A percentile compares a stretch with the other conserved stretches of the same genome.
phyloP scores from a whole-genome alignment of 2,113 vertebrate genomes.

The Heterocephalus glaber region DNA sequence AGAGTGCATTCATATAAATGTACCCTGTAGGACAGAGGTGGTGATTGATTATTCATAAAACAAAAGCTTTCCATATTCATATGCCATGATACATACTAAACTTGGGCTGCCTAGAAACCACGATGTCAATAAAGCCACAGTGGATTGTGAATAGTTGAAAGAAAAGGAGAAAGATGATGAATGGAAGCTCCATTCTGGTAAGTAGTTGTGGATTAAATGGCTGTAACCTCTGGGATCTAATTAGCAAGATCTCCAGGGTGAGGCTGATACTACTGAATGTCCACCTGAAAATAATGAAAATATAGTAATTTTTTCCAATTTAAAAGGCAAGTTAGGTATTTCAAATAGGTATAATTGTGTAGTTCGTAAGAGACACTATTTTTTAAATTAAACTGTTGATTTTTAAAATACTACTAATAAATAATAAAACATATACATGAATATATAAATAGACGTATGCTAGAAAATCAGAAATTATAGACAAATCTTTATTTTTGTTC shows the following conservation, averaged over 20 bases:
- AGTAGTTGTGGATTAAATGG: constrained; percentile 20
- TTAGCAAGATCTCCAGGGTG: constrained; percentile 57
- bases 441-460: not conserved
- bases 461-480: constrained; percentile 4
- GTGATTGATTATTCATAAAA: not conserved
- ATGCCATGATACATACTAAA: not conserved
- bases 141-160: not conserved
- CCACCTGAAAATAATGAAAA: not conserved
- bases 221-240: constrained; percentile 48
- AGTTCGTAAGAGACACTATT: constrained; percentile 27
- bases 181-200: not conserved
- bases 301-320: constrained; percentile 36
- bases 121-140: not conserved
- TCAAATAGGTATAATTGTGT: constrained; percentile 34
- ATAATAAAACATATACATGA: constrained; percentile 9
- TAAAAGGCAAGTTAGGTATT: constrained; percentile 56
- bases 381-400: constrained; percentile 43
- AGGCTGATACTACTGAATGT: not conserved
- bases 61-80: not conserved
- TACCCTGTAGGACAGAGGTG: not conserved
- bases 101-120: not conserved
- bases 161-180: constrained; percentile 29
- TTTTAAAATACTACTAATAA: constrained; percentile 42
- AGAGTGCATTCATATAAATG: not conserved
- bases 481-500: not conserved